phyloP scores from a whole-genome alignment of 2,113 vertebrate species.

The Brachypodius melanocephalos region DNA sequence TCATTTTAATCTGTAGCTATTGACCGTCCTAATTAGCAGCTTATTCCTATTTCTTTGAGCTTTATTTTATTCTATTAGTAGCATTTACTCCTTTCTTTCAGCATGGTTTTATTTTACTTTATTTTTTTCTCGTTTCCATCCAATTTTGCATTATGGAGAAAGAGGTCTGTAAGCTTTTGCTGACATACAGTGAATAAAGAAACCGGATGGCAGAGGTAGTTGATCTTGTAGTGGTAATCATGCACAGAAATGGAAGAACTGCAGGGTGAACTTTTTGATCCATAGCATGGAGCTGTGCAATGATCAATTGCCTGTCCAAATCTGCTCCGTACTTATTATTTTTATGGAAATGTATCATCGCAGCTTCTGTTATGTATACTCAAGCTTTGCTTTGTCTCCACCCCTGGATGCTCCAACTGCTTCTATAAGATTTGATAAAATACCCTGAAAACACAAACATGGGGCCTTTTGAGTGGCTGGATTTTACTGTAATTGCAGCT shows the following conservation, averaged over 20 bases:
- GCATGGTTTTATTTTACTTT: neutral
- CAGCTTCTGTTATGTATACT: slow-evolving; percentile 25
- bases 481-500: neutral
- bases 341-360: slow-evolving; percentile 67
- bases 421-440: slow-evolving; percentile 42
- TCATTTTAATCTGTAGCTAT: neutral
- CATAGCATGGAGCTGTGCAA: slow-evolving; percentile 10
- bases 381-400: neutral
- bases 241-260: slow-evolving; percentile 34
- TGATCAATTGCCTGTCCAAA: slow-evolving; percentile 69
- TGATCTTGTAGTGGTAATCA: neutral
- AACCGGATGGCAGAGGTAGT: neutral
- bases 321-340: slow-evolving; percentile 43
- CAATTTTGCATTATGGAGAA: neutral
- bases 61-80: neutral
- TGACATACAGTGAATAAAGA: neutral
- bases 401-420: neutral
- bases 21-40: neutral
- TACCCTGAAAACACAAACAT: neutral
- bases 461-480: neutral
- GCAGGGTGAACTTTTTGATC: slow-evolving; percentile 44
- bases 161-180: slow-evolving; percentile 11
- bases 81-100: neutral
- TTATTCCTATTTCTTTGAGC: neutral
- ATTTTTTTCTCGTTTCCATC: neutral